Conservation (phyloP, 2,888 invertebrate species). For the Noctua fimbriata region DNA sequence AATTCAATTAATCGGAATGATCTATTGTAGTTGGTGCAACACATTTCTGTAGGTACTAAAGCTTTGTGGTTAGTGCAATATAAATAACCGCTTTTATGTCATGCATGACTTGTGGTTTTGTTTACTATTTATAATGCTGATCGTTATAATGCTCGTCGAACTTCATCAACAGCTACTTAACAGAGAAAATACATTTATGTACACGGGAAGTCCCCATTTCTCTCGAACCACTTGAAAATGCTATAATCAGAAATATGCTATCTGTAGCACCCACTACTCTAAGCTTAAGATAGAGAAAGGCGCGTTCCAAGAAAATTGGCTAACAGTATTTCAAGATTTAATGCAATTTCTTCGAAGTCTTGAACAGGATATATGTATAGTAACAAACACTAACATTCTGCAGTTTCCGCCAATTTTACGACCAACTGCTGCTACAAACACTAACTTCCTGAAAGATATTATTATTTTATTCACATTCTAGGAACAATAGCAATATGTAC, state of each 20-base stretch:
- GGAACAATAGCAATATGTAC: conserved; percentile 65
- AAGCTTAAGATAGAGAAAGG: conserved; percentile 11
- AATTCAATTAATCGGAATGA: conserved; percentile 17
- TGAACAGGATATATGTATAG: background rate
- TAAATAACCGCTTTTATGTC: conserved; percentile 13
- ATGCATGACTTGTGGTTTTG: background rate
- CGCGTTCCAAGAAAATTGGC: conserved; percentile 14
- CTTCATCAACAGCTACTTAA: conserved; percentile 5
- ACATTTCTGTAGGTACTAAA: background rate
- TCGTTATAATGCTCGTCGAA: too few species aligned
- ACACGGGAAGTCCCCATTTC: conserved; percentile 13
- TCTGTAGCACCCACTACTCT: conserved; percentile 27
- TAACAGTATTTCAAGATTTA: conserved; percentile 1
- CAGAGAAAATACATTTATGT: background rate
- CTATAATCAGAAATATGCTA: conserved; percentile 14
- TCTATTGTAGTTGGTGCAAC: conserved; percentile 20
- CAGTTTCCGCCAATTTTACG: conserved; percentile 9
- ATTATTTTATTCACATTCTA: conserved; percentile 12
- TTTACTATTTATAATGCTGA: conserved; percentile 6
- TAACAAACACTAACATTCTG: conserved; percentile 10
- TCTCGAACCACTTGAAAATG: conserved; percentile 7
- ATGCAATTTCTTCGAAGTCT: conserved; percentile 27
- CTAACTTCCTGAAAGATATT: conserved; percentile 18
- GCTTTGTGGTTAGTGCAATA: conserved; percentile 17
- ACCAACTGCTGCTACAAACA: conserved; percentile 1